Evolutionary conservation across 2,888 invertebrate species (phyloP), one percentile per base, ranked within the genome.

Genomic region (Apodemia mormo): DNA sequence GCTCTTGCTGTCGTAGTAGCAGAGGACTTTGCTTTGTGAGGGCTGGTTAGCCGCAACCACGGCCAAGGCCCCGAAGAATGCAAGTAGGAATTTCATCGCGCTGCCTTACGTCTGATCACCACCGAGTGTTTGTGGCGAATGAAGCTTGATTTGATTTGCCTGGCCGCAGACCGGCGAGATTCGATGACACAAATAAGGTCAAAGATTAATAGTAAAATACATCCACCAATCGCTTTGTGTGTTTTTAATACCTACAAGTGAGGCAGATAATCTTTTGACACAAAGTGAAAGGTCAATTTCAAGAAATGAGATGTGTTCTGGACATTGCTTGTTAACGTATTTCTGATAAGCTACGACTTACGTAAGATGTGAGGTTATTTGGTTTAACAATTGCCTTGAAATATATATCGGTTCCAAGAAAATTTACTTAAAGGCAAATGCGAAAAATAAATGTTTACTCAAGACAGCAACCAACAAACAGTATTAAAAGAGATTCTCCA

Each of bases 1-100:
- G 76, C 96, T 95, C 83, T 94, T 95, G 86, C 95, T 95, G 85
- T 96, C 95, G 88, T 96, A 96, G 85, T 95, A 96, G 83, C 96
- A 96, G 79, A 96, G 89, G 66, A 96, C 95, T 89, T 96, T 96
- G 80, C 86, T 87, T 71, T 93, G 93, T 40, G 91, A 84, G 80
- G 7, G 88, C 84, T 43, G 90, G 86, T 82, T 81, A 52, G 88
- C 84, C n/a, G 85, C 79, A 76, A 89, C 88, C 40, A 78, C 43
- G 43, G 77, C 78, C 75, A 88, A 72, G 5, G 88, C 77, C 70
- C 85, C 88, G 74, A 85, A 84, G 72, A 90, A 75, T 68, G 82
- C 79, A 66, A 87, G 52, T 40, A 89, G 77, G 69, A 81, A 75
- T 81, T 86, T 86, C 91, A 89, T 92, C 75, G 74, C 74, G 70